These are phyloP conservation scores for Antedon mediterranea DNA, from an alignment of 53 echinoderm and acorn worm species.

Conservation along the genomic window DNA sequence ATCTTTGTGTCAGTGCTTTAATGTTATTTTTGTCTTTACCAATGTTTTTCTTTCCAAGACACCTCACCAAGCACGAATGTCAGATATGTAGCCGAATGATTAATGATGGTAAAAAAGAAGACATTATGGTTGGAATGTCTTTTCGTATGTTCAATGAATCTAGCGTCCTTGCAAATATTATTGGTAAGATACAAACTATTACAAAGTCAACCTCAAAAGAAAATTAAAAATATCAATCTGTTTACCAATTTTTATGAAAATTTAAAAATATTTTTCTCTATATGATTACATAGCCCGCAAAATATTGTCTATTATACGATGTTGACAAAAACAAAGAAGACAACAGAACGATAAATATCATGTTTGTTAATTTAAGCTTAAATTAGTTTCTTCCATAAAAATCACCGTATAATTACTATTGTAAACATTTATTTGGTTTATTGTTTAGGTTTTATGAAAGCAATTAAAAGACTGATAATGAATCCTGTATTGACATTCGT, in stretches of 20 bases:
- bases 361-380: too few relatives aligned
- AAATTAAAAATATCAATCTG: too few relatives aligned
- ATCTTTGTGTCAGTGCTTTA: conserved; percentile 6
- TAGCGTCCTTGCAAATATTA: neutral
- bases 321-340: too few relatives aligned
- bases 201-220: too few relatives aligned
- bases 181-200: neutral
- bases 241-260: too few relatives aligned
- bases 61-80: neutral
- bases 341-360: too few relatives aligned
- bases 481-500: conserved; percentile 6
- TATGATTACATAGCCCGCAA: too few relatives aligned
- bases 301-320: too few relatives aligned
- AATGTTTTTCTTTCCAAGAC: conserved; percentile 15
- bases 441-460: conserved; percentile 7
- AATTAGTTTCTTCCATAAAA: too few relatives aligned
- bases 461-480: conserved; percentile 2
- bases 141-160: neutral
- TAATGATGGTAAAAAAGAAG: neutral
- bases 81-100: neutral
- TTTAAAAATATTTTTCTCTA: too few relatives aligned
- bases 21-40: conserved; percentile 1
- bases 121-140: neutral
- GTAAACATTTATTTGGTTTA: neutral
- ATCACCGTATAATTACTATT: neutral